These are phyloP conservation scores for Noctilio leporinus DNA, from an alignment of 2,113 vertebrate genomes.

Conservation along the genomic window DNA sequence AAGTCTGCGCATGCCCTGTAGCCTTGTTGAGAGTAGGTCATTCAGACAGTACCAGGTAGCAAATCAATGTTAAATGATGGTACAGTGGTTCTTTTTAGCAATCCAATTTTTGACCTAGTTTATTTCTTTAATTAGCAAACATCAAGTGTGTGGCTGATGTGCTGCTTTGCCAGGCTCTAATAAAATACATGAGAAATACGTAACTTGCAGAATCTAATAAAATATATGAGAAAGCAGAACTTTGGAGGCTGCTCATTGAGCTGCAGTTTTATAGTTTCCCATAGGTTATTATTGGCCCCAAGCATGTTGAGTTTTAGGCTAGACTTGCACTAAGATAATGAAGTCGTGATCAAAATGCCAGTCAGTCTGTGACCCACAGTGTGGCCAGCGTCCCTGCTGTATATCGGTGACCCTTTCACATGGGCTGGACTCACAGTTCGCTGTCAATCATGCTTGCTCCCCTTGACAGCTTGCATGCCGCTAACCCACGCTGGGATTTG, in stretches of 20 bases:
- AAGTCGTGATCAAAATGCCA: neutral
- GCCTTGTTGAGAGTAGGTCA: neutral
- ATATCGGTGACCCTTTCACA: neutral
- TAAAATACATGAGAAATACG: neutral
- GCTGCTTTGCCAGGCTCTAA: neutral
- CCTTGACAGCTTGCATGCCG: neutral
- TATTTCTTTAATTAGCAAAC: neutral
- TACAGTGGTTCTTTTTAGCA: neutral
- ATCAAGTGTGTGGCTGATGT: neutral
- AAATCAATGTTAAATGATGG: neutral
- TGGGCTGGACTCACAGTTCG: neutral
- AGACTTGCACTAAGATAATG: neutral
- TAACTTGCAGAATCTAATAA: neutral
- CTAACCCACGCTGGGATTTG: neutral
- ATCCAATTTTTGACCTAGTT: neutral
- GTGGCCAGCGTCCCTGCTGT: neutral
- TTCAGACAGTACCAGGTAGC: neutral
- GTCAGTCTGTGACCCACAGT: neutral
- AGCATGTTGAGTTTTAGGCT: neutral
- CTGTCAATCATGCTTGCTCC: constrained; percentile 30
- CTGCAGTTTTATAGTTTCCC: neutral
- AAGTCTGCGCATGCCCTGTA: neutral
- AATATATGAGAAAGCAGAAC: neutral
- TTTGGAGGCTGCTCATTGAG: neutral
- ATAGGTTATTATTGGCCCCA: neutral